These are phyloP conservation scores for Macroramphosus scolopax DNA, from an alignment of 2,797 vertebrate genomes.

Conservation along the genomic window DNA sequence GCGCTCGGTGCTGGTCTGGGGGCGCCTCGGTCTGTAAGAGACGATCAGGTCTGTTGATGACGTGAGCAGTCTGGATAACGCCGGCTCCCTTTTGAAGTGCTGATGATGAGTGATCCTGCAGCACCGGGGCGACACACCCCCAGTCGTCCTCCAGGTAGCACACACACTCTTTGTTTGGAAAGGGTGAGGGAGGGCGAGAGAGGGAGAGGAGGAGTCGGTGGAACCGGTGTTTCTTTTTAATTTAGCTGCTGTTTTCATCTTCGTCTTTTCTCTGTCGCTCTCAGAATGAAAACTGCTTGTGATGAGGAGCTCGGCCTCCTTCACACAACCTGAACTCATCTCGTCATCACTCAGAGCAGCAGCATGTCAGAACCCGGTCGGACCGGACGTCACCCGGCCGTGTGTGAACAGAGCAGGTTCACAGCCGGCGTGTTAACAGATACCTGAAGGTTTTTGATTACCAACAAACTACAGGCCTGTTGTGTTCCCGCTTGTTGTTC, in stretches of 20 bases:
- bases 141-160: slow-evolving; percentile 46
- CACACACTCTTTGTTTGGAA: slow-evolving; percentile 21
- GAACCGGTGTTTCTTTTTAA: slow-evolving; percentile 32
- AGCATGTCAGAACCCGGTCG: too few species aligned
- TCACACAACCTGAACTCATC: too few species aligned
- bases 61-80: slow-evolving; percentile 46
- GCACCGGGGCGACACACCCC: slow-evolving; percentile 27
- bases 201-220: slow-evolving; percentile 12
- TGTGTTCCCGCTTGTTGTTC: too few species aligned
- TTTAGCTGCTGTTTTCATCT: slow-evolving; percentile 28
- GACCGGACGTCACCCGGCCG: too few species aligned
- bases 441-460: too few species aligned
- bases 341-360: too few species aligned
- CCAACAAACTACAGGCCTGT: too few species aligned
- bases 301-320: too few species aligned
- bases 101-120: slow-evolving; percentile 52
- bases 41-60: slow-evolving; percentile 47
- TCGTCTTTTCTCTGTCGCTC: too few species aligned
- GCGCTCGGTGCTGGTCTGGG: slow-evolving; percentile 8
- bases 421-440: too few species aligned
- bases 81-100: slow-evolving; percentile 48
- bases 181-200: slow-evolving; percentile 3
- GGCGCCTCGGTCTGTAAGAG: slow-evolving; percentile 4
- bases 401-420: too few species aligned
- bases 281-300: too few species aligned